phyloP scores from a whole-genome alignment of 1,140 invertebrate genomes.

The Brachionus manjavacas region DNA sequence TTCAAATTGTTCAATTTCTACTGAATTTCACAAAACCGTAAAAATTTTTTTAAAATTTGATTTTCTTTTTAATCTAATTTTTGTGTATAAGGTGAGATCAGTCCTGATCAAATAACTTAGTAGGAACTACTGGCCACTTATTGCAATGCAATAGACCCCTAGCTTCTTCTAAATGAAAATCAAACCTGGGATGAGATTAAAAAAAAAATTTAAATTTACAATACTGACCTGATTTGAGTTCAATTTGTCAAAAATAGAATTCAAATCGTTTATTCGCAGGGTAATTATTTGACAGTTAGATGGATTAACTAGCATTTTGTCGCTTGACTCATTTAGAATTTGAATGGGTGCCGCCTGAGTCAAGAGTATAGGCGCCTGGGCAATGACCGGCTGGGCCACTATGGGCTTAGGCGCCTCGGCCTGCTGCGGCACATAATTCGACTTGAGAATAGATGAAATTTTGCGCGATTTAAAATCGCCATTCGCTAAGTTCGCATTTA shows the following conservation, averaged over 20 bases:
- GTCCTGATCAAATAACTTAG: too few relatives aligned
- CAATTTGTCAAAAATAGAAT: not conserved
- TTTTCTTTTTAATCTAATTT: too few relatives aligned
- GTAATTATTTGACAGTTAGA: slow-evolving; percentile 2
- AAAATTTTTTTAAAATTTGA: too few relatives aligned
- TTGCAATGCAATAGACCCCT: too few relatives aligned
- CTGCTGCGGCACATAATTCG: not conserved
- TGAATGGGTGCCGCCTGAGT: not conserved
- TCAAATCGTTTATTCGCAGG: slow-evolving; percentile 2
- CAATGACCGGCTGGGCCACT: not conserved
- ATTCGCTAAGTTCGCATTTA: not conserved
- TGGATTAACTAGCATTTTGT: not conserved
- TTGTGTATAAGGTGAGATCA: too few relatives aligned
- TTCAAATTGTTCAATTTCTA: too few relatives aligned
- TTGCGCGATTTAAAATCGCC: slow-evolving; percentile 23
- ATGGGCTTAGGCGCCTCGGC: not conserved
- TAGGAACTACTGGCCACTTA: too few relatives aligned
- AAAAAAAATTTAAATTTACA: not conserved
- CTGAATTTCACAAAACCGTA: too few relatives aligned
- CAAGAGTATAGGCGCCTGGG: not conserved
- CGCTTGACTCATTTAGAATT: not conserved
- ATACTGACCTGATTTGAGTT: not conserved
- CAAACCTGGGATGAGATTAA: too few relatives aligned
- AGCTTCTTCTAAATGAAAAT: too few relatives aligned
- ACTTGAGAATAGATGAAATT: slow-evolving; percentile 15